Evolutionary conservation across 2,113 vertebrate genomes (phyloP).

Genomic region (Ammodramus savannarum): DNA sequence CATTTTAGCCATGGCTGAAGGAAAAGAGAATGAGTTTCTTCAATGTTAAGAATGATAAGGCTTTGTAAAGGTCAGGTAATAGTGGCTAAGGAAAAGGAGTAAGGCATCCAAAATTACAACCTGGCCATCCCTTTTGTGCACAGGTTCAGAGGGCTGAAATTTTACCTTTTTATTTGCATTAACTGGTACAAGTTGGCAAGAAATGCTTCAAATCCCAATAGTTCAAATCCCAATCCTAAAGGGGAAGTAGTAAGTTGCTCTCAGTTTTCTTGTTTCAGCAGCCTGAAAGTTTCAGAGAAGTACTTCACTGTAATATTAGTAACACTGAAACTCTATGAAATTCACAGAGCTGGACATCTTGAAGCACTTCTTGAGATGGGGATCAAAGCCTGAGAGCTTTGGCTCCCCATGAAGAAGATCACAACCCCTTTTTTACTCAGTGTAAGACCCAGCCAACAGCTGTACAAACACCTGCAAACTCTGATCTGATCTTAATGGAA

Average conservation of each 20-base stretch:
- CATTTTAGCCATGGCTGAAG: not conserved
- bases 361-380: conserved; percentile 12
- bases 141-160: not conserved
- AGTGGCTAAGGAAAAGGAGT: not conserved
- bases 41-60: not conserved
- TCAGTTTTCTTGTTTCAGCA: not conserved
- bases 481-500: conserved; percentile 38
- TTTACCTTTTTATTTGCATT: not conserved
- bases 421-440: not conserved
- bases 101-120: not conserved
- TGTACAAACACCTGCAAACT: conserved; percentile 54
- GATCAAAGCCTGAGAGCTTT: conserved; percentile 7
- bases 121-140: not conserved
- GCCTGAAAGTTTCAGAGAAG: not conserved
- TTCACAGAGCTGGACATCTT: not conserved
- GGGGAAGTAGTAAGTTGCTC: not conserved
- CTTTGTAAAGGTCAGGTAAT: not conserved
- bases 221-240: not conserved
- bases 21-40: not conserved
- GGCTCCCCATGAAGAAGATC: conserved; percentile 29
- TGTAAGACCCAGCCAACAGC: conserved; percentile 8
- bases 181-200: not conserved
- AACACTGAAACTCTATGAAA: not conserved
- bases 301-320: not conserved
- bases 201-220: not conserved